These are phyloP conservation scores for Heteronetta atricapilla DNA, from an alignment of 2,113 vertebrate genomes.

Conservation along the genomic window DNA sequence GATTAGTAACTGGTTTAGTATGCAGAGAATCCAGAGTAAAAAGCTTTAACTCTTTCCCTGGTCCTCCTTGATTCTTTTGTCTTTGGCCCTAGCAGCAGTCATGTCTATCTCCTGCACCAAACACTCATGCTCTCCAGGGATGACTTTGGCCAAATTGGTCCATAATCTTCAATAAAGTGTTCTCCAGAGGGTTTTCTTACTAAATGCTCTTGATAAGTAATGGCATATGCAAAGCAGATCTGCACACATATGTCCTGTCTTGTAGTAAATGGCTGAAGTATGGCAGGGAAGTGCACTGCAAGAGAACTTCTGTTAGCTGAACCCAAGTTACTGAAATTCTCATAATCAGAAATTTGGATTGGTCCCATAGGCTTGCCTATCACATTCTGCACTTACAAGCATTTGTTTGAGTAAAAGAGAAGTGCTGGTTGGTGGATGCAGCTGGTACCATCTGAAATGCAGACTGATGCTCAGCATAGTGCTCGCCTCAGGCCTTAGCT, in stretches of 20 bases:
- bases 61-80: background rate
- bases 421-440: accelerated
- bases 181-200: conserved; percentile 22
- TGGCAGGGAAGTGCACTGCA: background rate
- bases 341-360: accelerated
- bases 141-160: conserved; percentile 25
- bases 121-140: background rate
- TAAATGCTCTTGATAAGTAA: background rate
- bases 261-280: background rate
- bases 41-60: background rate
- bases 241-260: background rate
- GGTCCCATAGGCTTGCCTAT: background rate
- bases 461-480: background rate
- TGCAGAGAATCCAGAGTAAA: background rate
- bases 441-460: accelerated
- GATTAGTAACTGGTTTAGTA: background rate
- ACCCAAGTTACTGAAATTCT: background rate
- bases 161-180: background rate
- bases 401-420: background rate
- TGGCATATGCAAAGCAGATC: conserved; percentile 1
- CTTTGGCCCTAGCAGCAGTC: background rate
- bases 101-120: background rate
- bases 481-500: background rate
- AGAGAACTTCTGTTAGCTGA: background rate
- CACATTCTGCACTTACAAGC: accelerated